These are phyloP conservation scores for Cryptus armator DNA, from an alignment of 2,888 invertebrate species.

Conservation along the genomic window DNA sequence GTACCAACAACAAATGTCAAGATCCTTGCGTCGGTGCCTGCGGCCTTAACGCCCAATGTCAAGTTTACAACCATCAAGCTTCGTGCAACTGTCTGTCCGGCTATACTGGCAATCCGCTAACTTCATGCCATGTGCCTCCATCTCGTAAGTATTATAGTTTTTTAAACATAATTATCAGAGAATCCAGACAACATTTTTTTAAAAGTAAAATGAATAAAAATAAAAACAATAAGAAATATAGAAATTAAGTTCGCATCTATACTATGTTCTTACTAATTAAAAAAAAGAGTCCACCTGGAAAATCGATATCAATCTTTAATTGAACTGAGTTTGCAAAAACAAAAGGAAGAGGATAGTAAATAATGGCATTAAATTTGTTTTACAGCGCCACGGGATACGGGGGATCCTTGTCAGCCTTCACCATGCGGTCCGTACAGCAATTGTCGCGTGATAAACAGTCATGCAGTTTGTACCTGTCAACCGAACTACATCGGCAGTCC, in stretches of 20 bases:
- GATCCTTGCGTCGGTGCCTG: conserved; percentile 94
- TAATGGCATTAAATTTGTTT: neutral
- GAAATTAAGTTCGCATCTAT: too few relatives aligned
- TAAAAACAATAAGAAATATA: neutral
- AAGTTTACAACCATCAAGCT: conserved; percentile 93
- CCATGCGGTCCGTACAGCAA: conserved; percentile 94
- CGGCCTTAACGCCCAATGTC: conserved; percentile 93
- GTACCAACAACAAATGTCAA: conserved; percentile 93
- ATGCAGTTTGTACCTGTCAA: conserved; percentile 93
- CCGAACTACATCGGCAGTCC: conserved; percentile 92
- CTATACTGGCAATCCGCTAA: conserved; percentile 92
- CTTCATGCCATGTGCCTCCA: conserved; percentile 89
- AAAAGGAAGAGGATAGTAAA: neutral
- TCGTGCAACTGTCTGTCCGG: conserved; percentile 91
- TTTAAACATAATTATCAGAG: too few relatives aligned
- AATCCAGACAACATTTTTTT: too few relatives aligned
- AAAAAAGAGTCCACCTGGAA: neutral
- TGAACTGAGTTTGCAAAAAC: neutral
- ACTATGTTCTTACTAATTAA: too few relatives aligned
- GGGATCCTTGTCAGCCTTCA: conserved; percentile 88
- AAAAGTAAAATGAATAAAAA: too few relatives aligned
- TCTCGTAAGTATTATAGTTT: conserved; percentile 82
- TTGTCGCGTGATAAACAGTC: conserved; percentile 90
- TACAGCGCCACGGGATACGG: conserved; percentile 71
- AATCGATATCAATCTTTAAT: neutral